A percentile compares a stretch with the other conserved stretches of the same genome.
Evolutionary conservation across 2,797 vertebrate species (phyloP).

Genomic region (Xenops minutus): DNA sequence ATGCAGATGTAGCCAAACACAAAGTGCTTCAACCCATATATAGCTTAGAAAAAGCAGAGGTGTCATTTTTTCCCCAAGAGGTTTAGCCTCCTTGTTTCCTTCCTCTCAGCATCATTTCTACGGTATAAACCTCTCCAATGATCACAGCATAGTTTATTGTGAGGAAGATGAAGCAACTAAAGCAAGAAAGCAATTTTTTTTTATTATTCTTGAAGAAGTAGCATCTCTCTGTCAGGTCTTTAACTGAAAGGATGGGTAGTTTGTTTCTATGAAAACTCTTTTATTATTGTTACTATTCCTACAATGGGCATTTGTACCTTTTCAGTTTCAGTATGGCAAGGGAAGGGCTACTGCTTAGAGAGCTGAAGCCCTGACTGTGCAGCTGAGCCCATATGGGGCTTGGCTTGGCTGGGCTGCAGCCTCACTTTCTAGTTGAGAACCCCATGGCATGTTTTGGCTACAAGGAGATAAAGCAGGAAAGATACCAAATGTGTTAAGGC

Average conservation of each 20-base stretch:
- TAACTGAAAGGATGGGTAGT: background rate
- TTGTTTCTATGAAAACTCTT: background rate
- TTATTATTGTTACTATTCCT: background rate
- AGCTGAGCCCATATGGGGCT: background rate
- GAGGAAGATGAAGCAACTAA: background rate
- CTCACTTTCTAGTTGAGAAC: background rate
- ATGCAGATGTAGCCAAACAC: background rate
- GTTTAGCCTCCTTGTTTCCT: background rate
- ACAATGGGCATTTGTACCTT: background rate
- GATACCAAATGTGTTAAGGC: background rate
- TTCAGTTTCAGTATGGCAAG: background rate
- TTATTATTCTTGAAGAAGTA: background rate
- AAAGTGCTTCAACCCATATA: background rate
- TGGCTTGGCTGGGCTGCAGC: background rate
- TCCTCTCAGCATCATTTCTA: background rate
- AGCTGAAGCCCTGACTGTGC: background rate
- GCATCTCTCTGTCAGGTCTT: background rate
- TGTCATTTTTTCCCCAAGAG: background rate
- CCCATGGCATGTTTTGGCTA: background rate
- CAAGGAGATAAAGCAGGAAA: background rate
- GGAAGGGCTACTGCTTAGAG: background rate
- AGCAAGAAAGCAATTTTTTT: background rate
- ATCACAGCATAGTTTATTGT: background rate
- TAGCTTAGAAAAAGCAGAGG: background rate
- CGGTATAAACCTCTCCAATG: background rate